Base-by-base conservation (phyloP, 2,797 vertebrate species). In the Diplodus sargus region DNA sequence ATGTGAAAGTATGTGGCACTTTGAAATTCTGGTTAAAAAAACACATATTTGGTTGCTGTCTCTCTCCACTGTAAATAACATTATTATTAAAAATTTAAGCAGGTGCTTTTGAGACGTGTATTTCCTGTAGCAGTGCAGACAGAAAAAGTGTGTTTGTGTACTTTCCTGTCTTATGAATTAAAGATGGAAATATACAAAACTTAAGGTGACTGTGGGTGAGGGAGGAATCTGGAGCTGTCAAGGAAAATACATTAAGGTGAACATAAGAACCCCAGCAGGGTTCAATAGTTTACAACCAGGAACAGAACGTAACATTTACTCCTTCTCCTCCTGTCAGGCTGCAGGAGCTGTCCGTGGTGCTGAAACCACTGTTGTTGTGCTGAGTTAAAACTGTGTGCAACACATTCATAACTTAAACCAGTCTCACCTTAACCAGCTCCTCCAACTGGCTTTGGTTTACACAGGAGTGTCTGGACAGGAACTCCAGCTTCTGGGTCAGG, bases 401-500 rank as follows among this genome's bases (percentile, higher is more conserved):
- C 8, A 23, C 14, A 61, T 4, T 4, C 10, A 16, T 8, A 10
- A 47, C 1, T 5, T 20, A 2, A 28, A 20, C 14, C 4, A 11
- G 17, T 72, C 73, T 95, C 94, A 99, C 98, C 97, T 97, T 97
- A 72, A 99, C 97, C 87, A 99, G 95, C 79, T 98, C 96, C 87
- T 99, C 97, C 90, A 99, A 95, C 87, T 99, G 96, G 12, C 96
- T 96, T 73, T 96, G 95, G 90, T 97, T 98, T 87, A 99, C 97
- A 85, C 97, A 99, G 54, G 96, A 83, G 76, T 99, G 96, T 72
- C 94, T 94, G 81, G 97, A 96, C 73, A 99, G 95, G 89, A 99
- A 99, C 28, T 95, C 95, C 75, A 97, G 94, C 93, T 99, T 99
- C 96, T 98, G 97, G 89, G 96, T 93, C 91, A 98, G 90, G 76